phyloP scores from a whole-genome alignment of 1,140 invertebrate genomes.

The Papilio machaon region DNA sequence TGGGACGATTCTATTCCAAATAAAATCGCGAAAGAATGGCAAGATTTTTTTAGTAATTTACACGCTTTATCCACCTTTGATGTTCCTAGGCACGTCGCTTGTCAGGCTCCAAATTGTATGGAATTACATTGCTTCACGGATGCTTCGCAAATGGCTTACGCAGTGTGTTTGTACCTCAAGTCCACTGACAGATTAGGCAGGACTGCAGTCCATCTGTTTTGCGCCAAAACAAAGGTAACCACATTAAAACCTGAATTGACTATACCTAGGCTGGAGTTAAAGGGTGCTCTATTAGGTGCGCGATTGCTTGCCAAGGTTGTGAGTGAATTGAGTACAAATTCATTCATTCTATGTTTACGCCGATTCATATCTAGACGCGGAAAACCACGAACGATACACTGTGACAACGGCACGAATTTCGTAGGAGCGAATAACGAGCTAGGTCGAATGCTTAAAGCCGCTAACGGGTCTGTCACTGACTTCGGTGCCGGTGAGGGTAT shows the following conservation, averaged over 20 bases:
- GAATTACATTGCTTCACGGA: conserved; percentile 15
- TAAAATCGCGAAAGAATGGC: neutral
- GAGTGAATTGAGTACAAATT: too few species aligned
- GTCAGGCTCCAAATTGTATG: neutral
- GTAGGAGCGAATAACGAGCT: neutral
- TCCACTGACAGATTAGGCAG: neutral
- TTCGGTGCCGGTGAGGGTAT: neutral
- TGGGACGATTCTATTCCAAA: neutral
- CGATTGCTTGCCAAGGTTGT: neutral
- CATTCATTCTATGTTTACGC: too few species aligned
- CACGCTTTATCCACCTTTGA: neutral
- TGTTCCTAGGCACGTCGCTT: neutral
- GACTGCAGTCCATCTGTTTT: neutral
- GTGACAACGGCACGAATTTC: too few species aligned
- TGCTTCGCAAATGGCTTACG: conserved; percentile 9
- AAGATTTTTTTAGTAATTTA: neutral
- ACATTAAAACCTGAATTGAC: neutral
- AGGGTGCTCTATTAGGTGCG: conserved; percentile 8
- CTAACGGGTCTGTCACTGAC: neutral
- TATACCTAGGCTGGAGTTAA: conserved; percentile 23
- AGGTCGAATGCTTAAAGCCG: neutral
- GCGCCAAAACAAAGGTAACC: conserved; percentile 20
- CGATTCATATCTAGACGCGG: too few species aligned
- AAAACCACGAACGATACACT: too few species aligned
- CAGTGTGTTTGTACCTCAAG: neutral